Evolutionary conservation across 2,797 vertebrate species (phyloP), one percentile per base, ranked within the genome.

Genomic region (Mareca strepera): DNA sequence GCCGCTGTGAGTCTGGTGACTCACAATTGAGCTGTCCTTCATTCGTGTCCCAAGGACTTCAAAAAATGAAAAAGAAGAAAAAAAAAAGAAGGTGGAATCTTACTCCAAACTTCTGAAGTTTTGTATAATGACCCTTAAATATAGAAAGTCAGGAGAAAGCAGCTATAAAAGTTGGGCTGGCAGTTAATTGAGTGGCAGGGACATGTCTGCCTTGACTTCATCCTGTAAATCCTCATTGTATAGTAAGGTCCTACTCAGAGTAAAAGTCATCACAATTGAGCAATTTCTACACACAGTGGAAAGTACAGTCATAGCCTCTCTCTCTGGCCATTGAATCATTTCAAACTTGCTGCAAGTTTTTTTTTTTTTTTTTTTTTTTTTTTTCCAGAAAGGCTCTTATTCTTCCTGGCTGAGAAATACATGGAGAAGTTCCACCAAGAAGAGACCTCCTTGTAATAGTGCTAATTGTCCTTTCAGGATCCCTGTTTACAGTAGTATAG

Each of bases 401-500:
- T 87, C 75, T 48, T 26, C 41, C 70, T 68, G 53, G 50, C 82
- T 43, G 59, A 64, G 83, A 78, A 70, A 58, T 60, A 55, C 26
- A 33, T 4, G 2, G 50, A 86, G 63, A 83, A 89, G 64, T 52
- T 88, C 1, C 6, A 76, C 6, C 7, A 90, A 95, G 83, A 31
- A 46, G 41, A 74, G 17, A 82, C 11, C 29, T 82, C 55, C 26
- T 80, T 74, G 60, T 58, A 84, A 60, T 75, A 62, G 59, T 25
- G 73, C 31, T 92, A 88, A 96, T 94, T 53, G 90, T 43, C 68
- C 48, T 74, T 58, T 91, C 79, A 26, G 5, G 67, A 88, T 86
- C 67, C 82, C 25, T 90, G 79, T 94, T 93, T 92, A 86, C 82
- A 86, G 82, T 82, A 76, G 29, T 66, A 56, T n/a, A 73, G 55